Evolutionary conservation across 1,140 invertebrate species (phyloP).

Genomic region (Nylanderia fulva): DNA sequence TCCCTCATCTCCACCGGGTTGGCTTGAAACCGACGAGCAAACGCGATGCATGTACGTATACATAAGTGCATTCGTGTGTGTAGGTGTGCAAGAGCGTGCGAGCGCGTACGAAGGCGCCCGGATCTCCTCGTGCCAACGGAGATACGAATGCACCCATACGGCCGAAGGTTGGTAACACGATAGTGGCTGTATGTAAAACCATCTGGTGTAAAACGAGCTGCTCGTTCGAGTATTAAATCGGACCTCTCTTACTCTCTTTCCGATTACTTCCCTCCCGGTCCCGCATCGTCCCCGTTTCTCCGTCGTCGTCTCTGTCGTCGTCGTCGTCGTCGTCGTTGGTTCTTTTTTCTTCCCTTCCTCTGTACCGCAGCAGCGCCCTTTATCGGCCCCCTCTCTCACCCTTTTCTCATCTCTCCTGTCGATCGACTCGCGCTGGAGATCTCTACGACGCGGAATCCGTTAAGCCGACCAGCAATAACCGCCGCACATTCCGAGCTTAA

Average conservation of each 20-base stretch:
- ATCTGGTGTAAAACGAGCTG: conserved; percentile 86
- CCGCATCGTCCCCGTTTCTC: conserved; percentile 55
- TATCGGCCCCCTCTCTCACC: conserved; percentile 11
- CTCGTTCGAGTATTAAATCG: conserved; percentile 85
- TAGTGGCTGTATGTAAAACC: conserved; percentile 83
- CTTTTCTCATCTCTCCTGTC: conserved; percentile 3
- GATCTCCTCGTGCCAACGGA: conserved; percentile 56
- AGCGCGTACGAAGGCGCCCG: conserved; percentile 58
- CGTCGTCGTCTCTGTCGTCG: conserved; percentile 15
- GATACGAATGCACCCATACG: conserved; percentile 61
- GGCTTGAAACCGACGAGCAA: conserved; percentile 41
- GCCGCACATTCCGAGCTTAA: conserved; percentile 51
- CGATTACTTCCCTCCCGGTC: conserved; percentile 62
- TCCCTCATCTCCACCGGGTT: conserved; percentile 62
- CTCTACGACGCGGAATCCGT: conserved; percentile 56
- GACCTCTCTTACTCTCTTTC: conserved; percentile 69
- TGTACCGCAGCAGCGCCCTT: conserved; percentile 42
- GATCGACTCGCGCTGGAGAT: conserved; percentile 42
- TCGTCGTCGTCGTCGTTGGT: conserved; percentile 35
- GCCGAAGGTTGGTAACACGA: conserved; percentile 81
- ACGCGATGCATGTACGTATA: neutral
- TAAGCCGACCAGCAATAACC: conserved; percentile 58
- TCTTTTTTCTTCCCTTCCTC: conserved; percentile 65
- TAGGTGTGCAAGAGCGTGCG: conserved; percentile 31
- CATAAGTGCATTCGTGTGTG: no score